phyloP scores from a whole-genome alignment of 1,140 invertebrate species.

The Chlorops oryzae region DNA sequence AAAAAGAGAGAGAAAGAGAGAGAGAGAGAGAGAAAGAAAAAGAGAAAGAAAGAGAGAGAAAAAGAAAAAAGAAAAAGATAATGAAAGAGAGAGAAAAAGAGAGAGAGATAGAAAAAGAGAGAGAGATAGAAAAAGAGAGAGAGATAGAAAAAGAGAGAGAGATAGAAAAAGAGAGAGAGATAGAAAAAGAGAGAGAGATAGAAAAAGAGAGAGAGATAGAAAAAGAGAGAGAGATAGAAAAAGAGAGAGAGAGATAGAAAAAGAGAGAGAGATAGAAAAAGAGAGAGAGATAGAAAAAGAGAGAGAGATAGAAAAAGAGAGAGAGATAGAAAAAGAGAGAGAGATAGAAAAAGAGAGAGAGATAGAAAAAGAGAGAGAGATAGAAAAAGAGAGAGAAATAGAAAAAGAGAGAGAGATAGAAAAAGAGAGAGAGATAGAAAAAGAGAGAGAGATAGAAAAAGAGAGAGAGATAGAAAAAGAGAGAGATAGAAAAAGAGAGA shows the following conservation, averaged over 20 bases:
- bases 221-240: neutral
- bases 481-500: neutral
- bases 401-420: neutral
- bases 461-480: neutral
- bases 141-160: neutral
- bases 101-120: neutral
- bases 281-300: neutral
- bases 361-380: neutral
- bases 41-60: constrained; percentile 11
- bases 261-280: neutral
- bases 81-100: neutral
- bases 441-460: no score
- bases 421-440: no score
- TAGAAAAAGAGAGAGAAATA: neutral
- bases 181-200: neutral
- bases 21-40: neutral
- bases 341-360: neutral
- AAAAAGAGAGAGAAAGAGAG: neutral
- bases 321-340: neutral
- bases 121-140: neutral
- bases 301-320: neutral
- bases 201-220: neutral
- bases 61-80: constrained; percentile 10
- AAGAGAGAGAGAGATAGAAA: neutral
- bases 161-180: neutral